Evolutionary conservation across 35 echinoderm and acorn worm genomes (phyloP).

Genomic region (Lytechinus pictus): DNA sequence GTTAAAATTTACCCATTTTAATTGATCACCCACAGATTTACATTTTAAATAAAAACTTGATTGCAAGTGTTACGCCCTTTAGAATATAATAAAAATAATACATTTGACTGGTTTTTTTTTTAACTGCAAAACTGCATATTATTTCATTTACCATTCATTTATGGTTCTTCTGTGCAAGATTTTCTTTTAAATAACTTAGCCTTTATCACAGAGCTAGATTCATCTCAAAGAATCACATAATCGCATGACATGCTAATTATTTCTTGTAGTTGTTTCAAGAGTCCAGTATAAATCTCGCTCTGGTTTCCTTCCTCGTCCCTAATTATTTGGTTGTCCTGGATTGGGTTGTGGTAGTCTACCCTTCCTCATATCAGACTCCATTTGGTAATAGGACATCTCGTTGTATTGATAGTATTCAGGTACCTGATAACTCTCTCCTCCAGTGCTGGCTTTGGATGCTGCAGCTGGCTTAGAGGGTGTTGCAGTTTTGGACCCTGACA

Average conservation of each 20-base stretch:
- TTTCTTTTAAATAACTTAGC: neutral
- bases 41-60: too few species aligned
- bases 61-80: too few species aligned
- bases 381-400: constrained; percentile 30
- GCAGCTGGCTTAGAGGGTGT: constrained; percentile 7
- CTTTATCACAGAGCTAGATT: neutral
- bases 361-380: constrained; percentile 37
- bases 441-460: neutral
- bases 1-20: too few species aligned
- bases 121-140: neutral
- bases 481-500: neutral
- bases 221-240: neutral
- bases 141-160: neutral
- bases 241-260: neutral
- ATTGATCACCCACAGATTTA: too few species aligned
- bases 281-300: neutral
- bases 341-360: constrained; percentile 42
- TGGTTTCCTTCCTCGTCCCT: neutral
- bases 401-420: neutral
- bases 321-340: neutral
- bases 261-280: neutral
- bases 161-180: neutral
- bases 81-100: too few species aligned
- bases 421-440: constrained; percentile 7
- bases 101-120: neutral